Percentiles rank a stretch among this genome's conserved stretches.
Evolutionary conservation across 1,140 invertebrate genomes (phyloP).

Genomic region (Dreissena polymorpha): DNA sequence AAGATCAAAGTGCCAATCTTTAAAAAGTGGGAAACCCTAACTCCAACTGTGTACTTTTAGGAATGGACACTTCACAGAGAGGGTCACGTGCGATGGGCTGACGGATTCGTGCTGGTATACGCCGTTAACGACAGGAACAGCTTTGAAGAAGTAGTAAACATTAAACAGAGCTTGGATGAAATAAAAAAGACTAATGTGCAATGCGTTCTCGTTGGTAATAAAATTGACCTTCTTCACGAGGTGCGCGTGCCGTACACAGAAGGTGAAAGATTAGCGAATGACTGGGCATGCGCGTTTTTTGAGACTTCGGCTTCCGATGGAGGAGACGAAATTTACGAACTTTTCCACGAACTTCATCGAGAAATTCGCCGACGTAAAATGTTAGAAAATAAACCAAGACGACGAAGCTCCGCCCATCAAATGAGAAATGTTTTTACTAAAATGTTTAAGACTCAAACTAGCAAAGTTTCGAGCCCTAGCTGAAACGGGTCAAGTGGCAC

Average conservation of each 20-base stretch:
- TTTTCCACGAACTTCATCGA: constrained; percentile 77
- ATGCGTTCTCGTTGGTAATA: constrained; percentile 92
- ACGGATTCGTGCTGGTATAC: constrained; percentile 93
- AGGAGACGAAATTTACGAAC: constrained; percentile 81
- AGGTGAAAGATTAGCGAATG: constrained; percentile 86
- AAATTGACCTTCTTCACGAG: constrained; percentile 94
- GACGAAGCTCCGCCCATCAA: constrained; percentile 78
- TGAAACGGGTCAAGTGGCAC: not conserved
- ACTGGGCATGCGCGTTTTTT: constrained; percentile 90
- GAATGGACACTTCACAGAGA: constrained; percentile 83
- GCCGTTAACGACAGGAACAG: constrained; percentile 93
- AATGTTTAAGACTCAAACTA: constrained; percentile 73
- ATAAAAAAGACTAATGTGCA: constrained; percentile 82
- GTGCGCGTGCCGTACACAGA: constrained; percentile 93
- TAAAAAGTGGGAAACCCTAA: not conserved
- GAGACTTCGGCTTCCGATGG: constrained; percentile 92
- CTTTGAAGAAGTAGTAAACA: constrained; percentile 89
- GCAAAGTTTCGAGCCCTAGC: constrained; percentile 33
- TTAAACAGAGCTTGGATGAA: constrained; percentile 83
- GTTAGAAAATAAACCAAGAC: constrained; percentile 71
- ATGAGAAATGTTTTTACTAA: constrained; percentile 75
- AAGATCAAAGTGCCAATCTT: too few species aligned
- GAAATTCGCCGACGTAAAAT: constrained; percentile 76
- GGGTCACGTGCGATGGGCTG: constrained; percentile 91
- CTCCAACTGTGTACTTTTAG: constrained; percentile 55